A percentile compares a stretch with the other conserved stretches of the same genome.
phyloP scores from a whole-genome alignment of 2,888 invertebrate genomes.

The Dugesia japonica region DNA sequence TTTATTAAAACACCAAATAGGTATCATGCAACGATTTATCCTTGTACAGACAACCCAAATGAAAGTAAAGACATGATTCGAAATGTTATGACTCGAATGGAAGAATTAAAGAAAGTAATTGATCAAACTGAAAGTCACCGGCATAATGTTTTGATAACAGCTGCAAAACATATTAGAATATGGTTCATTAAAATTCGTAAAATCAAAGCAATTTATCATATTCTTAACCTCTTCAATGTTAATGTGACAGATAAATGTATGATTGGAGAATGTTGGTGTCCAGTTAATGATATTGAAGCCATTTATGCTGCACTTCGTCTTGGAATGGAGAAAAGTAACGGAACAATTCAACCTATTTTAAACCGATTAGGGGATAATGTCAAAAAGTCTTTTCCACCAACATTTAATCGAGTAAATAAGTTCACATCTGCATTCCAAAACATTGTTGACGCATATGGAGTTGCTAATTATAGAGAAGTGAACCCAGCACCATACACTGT shows the following conservation, averaged over 20 bases:
- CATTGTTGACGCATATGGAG: conserved; percentile 87
- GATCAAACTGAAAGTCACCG: conserved; percentile 66
- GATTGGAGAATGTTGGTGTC: conserved; percentile 97
- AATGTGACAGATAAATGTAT: conserved; percentile 99
- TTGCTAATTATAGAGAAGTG: conserved; percentile 83
- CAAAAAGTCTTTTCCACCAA: conserved; percentile 79
- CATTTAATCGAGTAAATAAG: conserved; percentile 88
- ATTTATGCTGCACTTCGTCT: conserved; percentile 80
- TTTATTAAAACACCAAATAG: too few relatives aligned
- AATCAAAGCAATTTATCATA: conserved; percentile 97
- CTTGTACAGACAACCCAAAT: conserved; percentile 87
- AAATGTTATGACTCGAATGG: conserved; percentile 93
- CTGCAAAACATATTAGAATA: conserved; percentile 91
- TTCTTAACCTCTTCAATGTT: conserved; percentile 88
- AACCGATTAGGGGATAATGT: conserved; percentile 73
- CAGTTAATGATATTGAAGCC: conserved; percentile 71
- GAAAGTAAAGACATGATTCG: conserved; percentile 93
- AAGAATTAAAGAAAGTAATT: conserved; percentile 62
- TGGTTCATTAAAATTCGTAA: conserved; percentile 79
- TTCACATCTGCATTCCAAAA: conserved; percentile 85
- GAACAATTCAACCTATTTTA: conserved; percentile 80
- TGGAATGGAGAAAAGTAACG: conserved; percentile 62
- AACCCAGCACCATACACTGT: conserved; percentile 94
- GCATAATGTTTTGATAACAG: conserved; percentile 84
- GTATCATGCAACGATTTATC: conserved; percentile 89